phyloP scores from a whole-genome alignment of 2,113 vertebrate genomes.

The Pseudois nayaur region DNA sequence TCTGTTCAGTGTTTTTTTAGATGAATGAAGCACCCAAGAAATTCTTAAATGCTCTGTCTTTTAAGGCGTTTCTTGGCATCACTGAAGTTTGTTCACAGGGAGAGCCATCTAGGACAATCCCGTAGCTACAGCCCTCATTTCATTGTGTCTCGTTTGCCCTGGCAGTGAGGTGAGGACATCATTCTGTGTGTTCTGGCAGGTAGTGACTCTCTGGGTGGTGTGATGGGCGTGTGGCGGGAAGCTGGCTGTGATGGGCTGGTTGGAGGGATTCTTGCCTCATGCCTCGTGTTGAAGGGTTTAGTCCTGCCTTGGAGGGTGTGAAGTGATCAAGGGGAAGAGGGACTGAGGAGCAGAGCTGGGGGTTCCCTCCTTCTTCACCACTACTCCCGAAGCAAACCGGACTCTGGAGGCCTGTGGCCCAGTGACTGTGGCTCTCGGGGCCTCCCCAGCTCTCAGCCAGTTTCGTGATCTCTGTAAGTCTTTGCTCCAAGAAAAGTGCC shows the following conservation, averaged over 20 bases:
- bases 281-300: neutral
- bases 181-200: neutral
- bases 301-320: neutral
- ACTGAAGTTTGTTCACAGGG: neutral
- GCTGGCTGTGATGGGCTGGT: neutral
- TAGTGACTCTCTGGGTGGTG: neutral
- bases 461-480: neutral
- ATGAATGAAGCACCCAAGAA: too few relatives aligned
- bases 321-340: neutral
- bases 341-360: neutral
- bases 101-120: fast-evolving
- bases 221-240: fast-evolving
- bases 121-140: neutral
- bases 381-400: neutral
- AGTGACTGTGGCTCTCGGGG: neutral
- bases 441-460: neutral
- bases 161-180: neutral
- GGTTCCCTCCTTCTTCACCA: neutral
- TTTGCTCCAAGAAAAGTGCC: neutral
- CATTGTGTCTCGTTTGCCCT: fast-evolving
- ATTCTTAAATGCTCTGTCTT: neutral
- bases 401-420: neutral
- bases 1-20: neutral
- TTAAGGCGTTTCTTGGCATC: neutral
- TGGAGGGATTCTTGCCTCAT: neutral